These are phyloP conservation scores for Xiphias gladius DNA, from an alignment of 2,113 vertebrate genomes.

Conservation along the genomic window DNA sequence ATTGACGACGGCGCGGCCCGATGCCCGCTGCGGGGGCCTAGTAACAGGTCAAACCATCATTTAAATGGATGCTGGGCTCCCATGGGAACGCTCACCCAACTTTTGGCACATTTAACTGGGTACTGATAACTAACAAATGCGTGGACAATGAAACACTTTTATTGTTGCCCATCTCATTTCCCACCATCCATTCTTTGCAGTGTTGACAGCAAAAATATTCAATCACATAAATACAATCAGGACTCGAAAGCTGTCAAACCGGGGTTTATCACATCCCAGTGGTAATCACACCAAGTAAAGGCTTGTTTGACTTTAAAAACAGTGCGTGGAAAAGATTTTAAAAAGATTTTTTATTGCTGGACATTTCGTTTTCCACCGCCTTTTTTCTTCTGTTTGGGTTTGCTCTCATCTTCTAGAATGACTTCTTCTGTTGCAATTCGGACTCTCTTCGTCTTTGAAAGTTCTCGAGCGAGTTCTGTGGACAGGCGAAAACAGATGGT, in stretches of 20 bases:
- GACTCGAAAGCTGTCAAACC: background rate
- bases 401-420: slow-evolving; percentile 78
- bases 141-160: slow-evolving; percentile 26
- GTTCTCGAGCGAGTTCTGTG: slow-evolving; percentile 57
- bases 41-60: too few species aligned
- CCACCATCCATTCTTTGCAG: background rate
- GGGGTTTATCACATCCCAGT: background rate
- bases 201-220: background rate
- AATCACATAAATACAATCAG: background rate
- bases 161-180: slow-evolving; percentile 9
- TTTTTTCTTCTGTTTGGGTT: slow-evolving; percentile 77
- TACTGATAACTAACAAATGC: background rate
- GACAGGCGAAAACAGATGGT: background rate
- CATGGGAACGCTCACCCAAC: too few species aligned
- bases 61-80: too few species aligned
- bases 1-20: too few species aligned
- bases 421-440: slow-evolving; percentile 72
- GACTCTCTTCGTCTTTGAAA: slow-evolving; percentile 74
- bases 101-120: too few species aligned
- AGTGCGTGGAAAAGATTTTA: background rate
- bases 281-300: slow-evolving; percentile 6
- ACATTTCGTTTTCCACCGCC: slow-evolving; percentile 51
- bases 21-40: too few species aligned
- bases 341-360: slow-evolving; percentile 54
- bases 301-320: background rate